Evolutionary conservation across 2,888 invertebrate genomes (phyloP).

Genomic region (Griposia aprilina): DNA sequence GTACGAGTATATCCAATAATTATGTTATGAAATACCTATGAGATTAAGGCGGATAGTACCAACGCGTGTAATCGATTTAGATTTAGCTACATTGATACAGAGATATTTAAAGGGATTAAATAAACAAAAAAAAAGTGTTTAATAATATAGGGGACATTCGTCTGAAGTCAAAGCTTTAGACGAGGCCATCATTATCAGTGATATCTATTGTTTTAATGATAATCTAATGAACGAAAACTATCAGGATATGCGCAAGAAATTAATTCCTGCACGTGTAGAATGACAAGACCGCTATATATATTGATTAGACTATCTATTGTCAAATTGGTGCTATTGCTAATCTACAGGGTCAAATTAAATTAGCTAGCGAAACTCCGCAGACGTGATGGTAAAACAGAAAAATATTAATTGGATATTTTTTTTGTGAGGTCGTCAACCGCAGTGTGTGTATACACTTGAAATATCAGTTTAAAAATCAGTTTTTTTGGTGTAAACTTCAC

Average conservation of each 20-base stretch:
- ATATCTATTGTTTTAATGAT: slow-evolving; percentile 3
- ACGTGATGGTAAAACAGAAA: no score
- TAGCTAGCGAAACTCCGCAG: no score
- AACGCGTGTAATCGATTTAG: slow-evolving; percentile 15
- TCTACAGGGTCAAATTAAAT: neutral
- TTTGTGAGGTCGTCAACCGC: no score
- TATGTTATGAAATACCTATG: slow-evolving; percentile 31
- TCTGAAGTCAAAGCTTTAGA: neutral
- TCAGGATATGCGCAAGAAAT: neutral
- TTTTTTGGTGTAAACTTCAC: no score
- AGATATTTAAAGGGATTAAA: neutral
- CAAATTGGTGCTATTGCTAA: neutral
- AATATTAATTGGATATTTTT: no score
- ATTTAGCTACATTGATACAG: slow-evolving; percentile 17
- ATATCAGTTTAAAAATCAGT: no score
- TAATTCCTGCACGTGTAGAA: neutral
- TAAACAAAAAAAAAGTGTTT: neutral
- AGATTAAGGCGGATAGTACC: slow-evolving; percentile 23
- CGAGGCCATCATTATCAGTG: slow-evolving; percentile 1
- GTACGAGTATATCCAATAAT: slow-evolving; percentile 44
- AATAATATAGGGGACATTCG: neutral
- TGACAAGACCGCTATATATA: neutral
- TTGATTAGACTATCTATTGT: neutral
- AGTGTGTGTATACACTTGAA: no score
- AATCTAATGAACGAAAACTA: slow-evolving; percentile 4